Evolutionary conservation across 2,888 invertebrate species (phyloP).

Genomic region (Gryllus longicercus): DNA sequence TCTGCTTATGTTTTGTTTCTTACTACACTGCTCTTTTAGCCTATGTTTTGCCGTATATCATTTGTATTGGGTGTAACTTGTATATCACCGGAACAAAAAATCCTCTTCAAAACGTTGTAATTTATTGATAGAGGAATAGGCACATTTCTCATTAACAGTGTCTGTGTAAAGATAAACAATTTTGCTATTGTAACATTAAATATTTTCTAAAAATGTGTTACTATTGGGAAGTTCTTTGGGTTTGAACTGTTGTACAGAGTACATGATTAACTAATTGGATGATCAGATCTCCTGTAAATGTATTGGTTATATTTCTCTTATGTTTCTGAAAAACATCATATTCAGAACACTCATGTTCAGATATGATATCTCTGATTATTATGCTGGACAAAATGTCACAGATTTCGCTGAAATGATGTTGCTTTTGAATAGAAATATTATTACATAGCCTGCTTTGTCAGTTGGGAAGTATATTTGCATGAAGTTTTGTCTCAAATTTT

Average conservation of each 20-base stretch:
- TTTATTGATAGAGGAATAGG: slow-evolving; percentile 11
- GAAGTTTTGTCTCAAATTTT: neutral
- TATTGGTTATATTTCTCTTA: neutral
- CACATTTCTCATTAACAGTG: slow-evolving; percentile 11
- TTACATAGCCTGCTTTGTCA: too few species aligned
- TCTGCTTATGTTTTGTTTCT: slow-evolving; percentile 11
- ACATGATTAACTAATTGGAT: slow-evolving; percentile 11
- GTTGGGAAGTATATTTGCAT: neutral
- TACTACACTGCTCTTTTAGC: slow-evolving; percentile 17
- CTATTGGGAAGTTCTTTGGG: slow-evolving; percentile 17
- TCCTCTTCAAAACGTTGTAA: slow-evolving; percentile 6
- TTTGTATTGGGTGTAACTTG: slow-evolving; percentile 10
- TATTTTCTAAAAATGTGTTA: slow-evolving; percentile 17
- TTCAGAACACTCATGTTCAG: too few species aligned
- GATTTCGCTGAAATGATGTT: too few species aligned
- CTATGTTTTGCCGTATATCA: slow-evolving; percentile 10
- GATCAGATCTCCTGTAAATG: slow-evolving; percentile 11
- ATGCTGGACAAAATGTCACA: too few species aligned
- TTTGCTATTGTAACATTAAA: slow-evolving; percentile 17
- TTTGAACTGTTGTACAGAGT: slow-evolving; percentile 9
- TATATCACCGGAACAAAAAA: slow-evolving; percentile 4
- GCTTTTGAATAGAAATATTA: too few species aligned
- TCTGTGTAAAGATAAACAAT: slow-evolving; percentile 17
- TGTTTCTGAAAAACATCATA: too few species aligned
- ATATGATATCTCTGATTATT: too few species aligned